A percentile compares a stretch with the other conserved stretches of the same genome.
These are phyloP conservation scores for Eilema depressum DNA, from an alignment of 2,888 invertebrate genomes.

Conservation along the genomic window DNA sequence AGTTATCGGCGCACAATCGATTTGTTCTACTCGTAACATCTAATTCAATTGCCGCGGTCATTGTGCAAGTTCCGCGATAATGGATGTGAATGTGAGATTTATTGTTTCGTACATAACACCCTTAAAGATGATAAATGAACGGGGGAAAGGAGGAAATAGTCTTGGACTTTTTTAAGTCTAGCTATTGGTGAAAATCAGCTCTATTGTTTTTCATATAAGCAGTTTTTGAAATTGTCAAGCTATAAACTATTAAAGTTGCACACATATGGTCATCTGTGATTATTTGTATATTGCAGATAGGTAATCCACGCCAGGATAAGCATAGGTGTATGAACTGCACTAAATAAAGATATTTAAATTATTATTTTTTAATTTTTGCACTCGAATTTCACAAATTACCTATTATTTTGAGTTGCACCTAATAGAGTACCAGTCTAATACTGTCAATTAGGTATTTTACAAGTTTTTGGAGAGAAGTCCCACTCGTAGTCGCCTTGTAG, in stretches of 20 bases:
- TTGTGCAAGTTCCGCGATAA: slow-evolving; percentile 65
- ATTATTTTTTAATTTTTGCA: too few species aligned
- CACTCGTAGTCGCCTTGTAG: too few species aligned
- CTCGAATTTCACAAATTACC: background rate
- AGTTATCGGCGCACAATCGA: slow-evolving; percentile 68
- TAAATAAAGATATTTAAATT: too few species aligned
- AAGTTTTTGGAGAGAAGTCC: too few species aligned
- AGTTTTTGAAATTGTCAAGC: too few species aligned
- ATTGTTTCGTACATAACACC: slow-evolving; percentile 30
- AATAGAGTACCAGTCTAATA: too few species aligned
- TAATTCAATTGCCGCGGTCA: slow-evolving; percentile 73
- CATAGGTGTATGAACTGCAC: background rate
- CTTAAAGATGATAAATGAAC: background rate
- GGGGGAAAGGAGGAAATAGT: background rate
- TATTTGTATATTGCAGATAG: too few species aligned
- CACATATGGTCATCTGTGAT: too few species aligned
- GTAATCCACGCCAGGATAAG: background rate
- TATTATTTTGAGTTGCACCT: background rate
- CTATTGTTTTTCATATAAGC: background rate
- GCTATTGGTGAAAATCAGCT: background rate
- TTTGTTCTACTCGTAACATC: slow-evolving; percentile 75
- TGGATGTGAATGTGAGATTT: slow-evolving; percentile 50
- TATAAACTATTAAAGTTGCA: too few species aligned
- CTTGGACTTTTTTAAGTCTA: background rate
- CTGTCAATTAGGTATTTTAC: too few species aligned